Evolutionary conservation across 2,888 invertebrate genomes (phyloP).

Genomic region (Apeira syringaria): DNA sequence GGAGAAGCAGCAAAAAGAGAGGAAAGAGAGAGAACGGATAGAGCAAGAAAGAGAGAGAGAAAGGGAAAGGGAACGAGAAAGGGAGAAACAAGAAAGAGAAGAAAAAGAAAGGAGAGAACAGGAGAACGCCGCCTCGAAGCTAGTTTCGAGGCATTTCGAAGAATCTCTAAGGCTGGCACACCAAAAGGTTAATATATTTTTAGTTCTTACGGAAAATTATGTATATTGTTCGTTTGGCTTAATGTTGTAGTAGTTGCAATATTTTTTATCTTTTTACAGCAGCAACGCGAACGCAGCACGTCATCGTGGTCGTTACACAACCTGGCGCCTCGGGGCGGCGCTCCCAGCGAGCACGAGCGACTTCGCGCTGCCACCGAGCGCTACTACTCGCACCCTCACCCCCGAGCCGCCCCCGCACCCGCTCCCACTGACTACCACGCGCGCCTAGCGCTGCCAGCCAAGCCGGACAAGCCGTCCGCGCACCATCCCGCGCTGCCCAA

Average conservation of each 20-base stretch:
- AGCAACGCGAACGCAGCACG: constrained; percentile 77
- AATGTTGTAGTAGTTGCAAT: too few species aligned
- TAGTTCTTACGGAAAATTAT: too few species aligned
- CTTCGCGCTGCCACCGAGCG: constrained; percentile 43
- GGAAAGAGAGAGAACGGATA: constrained; percentile 85
- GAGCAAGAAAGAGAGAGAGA: constrained; percentile 84
- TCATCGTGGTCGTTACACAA: constrained; percentile 83
- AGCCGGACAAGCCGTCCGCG: constrained; percentile 59
- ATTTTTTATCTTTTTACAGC: constrained; percentile 35
- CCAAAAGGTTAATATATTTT: constrained; percentile 85
- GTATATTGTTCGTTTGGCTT: background rate
- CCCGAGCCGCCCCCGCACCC: constrained; percentile 42
- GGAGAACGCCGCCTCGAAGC: constrained; percentile 89
- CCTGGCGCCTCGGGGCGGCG: constrained; percentile 58
- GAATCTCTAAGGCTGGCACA: constrained; percentile 91
- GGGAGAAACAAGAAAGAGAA: constrained; percentile 80
- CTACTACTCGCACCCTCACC: constrained; percentile 38
- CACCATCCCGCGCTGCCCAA: constrained; percentile 75
- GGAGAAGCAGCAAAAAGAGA: constrained; percentile 87
- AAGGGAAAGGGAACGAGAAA: constrained; percentile 74
- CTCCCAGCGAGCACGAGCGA: constrained; percentile 39
- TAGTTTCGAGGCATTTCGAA: constrained; percentile 95
- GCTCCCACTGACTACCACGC: constrained; percentile 57
- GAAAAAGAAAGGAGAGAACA: constrained; percentile 85
- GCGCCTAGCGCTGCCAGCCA: constrained; percentile 56